A percentile compares a stretch with the other conserved stretches of the same genome.
Evolutionary conservation across 2,888 invertebrate genomes (phyloP).

Genomic region (Sminthurides aquaticus): DNA sequence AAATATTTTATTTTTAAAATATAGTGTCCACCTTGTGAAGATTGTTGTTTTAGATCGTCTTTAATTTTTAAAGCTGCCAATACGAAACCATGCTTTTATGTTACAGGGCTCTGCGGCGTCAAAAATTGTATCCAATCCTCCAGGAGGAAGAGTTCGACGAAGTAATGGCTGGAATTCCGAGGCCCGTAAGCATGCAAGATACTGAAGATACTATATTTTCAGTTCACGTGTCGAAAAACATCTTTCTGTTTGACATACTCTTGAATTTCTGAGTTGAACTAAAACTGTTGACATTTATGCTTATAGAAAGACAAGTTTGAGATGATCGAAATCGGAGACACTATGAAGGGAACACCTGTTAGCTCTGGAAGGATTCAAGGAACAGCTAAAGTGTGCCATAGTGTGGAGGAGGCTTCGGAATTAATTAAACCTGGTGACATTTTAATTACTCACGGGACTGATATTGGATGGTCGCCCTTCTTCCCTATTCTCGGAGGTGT

Average conservation of each 20-base stretch:
- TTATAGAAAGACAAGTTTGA: constrained; percentile 26
- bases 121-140: constrained; percentile 56
- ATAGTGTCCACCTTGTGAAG: no score
- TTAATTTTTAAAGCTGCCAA: no score
- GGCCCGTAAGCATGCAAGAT: constrained; percentile 44
- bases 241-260: not conserved
- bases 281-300: not conserved
- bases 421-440: constrained; percentile 57
- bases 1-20: no score
- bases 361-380: constrained; percentile 37
- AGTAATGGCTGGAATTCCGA: constrained; percentile 51
- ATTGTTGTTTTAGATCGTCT: no score
- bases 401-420: constrained; percentile 33
- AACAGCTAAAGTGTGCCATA: constrained; percentile 38
- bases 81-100: not conserved
- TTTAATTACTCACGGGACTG: constrained; percentile 66
- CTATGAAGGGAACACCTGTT: constrained; percentile 38
- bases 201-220: not conserved
- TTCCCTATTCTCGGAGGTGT: constrained; percentile 70
- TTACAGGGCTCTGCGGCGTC: constrained; percentile 60
- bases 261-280: constrained; percentile 2
- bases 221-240: no score
- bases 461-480: constrained; percentile 79
- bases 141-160: constrained; percentile 59
- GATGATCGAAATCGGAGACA: constrained; percentile 31